These are phyloP conservation scores for Triplophysa siluroides DNA, from an alignment of 2,113 vertebrate genomes.

Conservation along the genomic window DNA sequence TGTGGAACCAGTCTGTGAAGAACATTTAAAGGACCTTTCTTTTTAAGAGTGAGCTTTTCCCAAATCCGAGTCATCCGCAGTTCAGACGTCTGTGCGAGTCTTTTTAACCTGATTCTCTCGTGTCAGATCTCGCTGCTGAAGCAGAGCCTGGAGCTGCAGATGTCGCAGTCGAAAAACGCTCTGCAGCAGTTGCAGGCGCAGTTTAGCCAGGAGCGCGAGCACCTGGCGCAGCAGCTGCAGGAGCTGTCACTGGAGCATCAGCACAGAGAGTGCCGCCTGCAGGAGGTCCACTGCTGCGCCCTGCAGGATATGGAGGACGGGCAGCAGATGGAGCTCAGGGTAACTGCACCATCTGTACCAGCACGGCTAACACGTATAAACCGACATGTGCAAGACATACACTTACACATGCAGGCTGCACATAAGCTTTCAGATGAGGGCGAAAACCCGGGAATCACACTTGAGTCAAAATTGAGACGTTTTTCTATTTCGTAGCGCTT, in stretches of 20 bases:
- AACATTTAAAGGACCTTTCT: too few species aligned
- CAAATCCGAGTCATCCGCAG: not conserved
- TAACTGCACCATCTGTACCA: constrained; percentile 44
- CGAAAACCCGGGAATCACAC: too few species aligned
- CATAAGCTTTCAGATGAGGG: too few species aligned
- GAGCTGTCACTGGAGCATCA: constrained; percentile 92
- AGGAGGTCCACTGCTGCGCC: constrained; percentile 92
- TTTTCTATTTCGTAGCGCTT: not conserved
- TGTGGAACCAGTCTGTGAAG: too few species aligned
- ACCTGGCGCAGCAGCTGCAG: constrained; percentile 92
- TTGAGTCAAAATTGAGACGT: too few species aligned
- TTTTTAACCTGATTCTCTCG: constrained; percentile 17
- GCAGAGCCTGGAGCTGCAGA: constrained; percentile 96
- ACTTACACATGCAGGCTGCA: not conserved
- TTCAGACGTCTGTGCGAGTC: not conserved
- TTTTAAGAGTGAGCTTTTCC: not conserved
- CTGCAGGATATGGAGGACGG: constrained; percentile 94
- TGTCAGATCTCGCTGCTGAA: constrained; percentile 93
- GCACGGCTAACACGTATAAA: not conserved
- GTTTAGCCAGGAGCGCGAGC: constrained; percentile 92
- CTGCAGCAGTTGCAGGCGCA: constrained; percentile 94
- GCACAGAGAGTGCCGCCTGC: constrained; percentile 86
- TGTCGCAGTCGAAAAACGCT: constrained; percentile 93
- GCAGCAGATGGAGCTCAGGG: constrained; percentile 89
- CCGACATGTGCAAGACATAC: not conserved